Evolutionary conservation across 2,113 vertebrate species (phyloP).

Genomic region (Tupaia tana): DNA sequence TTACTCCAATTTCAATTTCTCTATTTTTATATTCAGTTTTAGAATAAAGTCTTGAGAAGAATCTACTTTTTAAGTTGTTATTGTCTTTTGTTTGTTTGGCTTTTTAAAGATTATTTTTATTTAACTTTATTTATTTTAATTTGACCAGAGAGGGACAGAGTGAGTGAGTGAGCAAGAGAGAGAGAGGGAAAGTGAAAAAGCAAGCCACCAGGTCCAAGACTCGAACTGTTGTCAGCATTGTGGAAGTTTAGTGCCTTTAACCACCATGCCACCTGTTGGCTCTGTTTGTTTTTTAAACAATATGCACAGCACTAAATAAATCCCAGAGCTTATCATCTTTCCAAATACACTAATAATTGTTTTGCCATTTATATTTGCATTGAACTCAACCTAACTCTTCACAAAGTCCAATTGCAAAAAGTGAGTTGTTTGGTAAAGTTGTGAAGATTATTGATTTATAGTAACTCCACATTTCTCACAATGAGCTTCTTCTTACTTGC

Average conservation of each 20-base stretch:
- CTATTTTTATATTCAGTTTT: constrained; percentile 39
- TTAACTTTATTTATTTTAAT: too few species aligned
- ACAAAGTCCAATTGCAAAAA: not conserved
- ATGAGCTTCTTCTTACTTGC: not conserved
- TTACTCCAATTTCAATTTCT: constrained; percentile 20
- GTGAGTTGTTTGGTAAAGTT: constrained; percentile 2
- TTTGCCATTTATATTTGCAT: not conserved
- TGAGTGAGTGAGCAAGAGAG: too few species aligned
- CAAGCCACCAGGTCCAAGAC: too few species aligned
- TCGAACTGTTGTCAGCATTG: too few species aligned
- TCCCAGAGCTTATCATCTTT: not conserved
- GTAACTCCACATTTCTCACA: not conserved
- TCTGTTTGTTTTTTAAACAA: not conserved
- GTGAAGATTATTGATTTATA: not conserved
- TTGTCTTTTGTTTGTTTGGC: not conserved
- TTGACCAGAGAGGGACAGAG: too few species aligned
- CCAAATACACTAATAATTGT: not conserved
- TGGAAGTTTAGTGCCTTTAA: too few species aligned
- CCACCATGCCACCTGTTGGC: too few species aligned
- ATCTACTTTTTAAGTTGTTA: constrained; percentile 13
- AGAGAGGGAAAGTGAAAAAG: too few species aligned
- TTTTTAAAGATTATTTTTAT: too few species aligned
- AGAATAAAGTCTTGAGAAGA: constrained; percentile 7
- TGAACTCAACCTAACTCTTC: not conserved
- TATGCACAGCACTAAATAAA: not conserved